These are phyloP conservation scores for Cyprinus carpio DNA, from an alignment of 2,113 vertebrate species.

Conservation along the genomic window DNA sequence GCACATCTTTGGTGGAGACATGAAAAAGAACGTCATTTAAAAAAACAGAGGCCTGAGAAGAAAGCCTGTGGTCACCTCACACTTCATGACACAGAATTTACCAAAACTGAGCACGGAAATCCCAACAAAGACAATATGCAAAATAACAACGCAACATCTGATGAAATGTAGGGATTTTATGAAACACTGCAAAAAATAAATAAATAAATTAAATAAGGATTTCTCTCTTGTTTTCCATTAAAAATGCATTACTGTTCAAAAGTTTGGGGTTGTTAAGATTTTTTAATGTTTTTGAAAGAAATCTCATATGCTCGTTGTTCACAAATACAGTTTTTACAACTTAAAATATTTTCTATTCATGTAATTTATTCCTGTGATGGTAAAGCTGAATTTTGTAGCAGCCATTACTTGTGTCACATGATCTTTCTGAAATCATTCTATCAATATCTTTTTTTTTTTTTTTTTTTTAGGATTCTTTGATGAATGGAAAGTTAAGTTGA, in stretches of 20 bases:
- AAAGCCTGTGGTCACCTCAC: background rate
- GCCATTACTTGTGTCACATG: background rate
- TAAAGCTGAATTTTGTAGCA: background rate
- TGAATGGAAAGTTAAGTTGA: background rate
- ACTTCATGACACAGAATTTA: background rate
- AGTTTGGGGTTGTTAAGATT: background rate
- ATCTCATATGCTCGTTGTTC: background rate
- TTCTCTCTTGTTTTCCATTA: background rate
- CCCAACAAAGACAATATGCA: background rate
- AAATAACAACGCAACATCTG: background rate
- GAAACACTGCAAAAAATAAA: background rate
- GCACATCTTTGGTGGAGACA: constrained; percentile 35
- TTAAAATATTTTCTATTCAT: background rate
- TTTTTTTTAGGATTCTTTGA: background rate
- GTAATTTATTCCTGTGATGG: background rate
- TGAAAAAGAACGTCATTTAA: constrained; percentile 23
- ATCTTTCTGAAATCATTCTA: background rate
- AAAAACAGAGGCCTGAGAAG: constrained; percentile 33
- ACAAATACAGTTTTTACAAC: background rate
- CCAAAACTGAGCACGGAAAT: background rate
- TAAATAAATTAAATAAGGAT: background rate
- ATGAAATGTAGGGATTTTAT: background rate
- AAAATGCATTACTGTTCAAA: background rate
- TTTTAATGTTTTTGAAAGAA: background rate
- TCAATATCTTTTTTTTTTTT: background rate